Evolutionary conservation across 2,888 invertebrate genomes (phyloP), one percentile per base, ranked within the genome.

Genomic region (Dasysyrphus tricinctus): DNA sequence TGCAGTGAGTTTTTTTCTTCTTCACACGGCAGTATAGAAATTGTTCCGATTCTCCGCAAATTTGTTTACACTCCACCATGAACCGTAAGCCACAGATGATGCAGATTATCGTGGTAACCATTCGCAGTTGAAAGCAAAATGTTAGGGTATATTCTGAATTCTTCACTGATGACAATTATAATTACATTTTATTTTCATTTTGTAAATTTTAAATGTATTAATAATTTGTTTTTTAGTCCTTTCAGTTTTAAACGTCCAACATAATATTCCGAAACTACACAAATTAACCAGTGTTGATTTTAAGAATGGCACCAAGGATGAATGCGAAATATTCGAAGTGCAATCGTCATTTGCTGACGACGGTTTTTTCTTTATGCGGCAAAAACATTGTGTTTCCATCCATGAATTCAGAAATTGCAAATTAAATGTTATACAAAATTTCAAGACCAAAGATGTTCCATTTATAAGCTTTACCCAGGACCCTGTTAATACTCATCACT

Each of bases 311-410:
- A 24, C 2, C 3, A 65, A 54, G 0, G 49, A 42, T 5, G 74
- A 67, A n/a, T 57, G 44, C 82, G 92, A 92, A 88, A 88, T 92
- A 56, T 92, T 92, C 67, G 90, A 92, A 85, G 67, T 92, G 4
- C 37, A 86, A 34, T 89, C 89, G 0, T 47, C 90, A 8, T 32
- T 75, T 5, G 88, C 80, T 0, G 73, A 69, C 9, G 75, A 70
- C 0, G 77, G 88, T 37, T 78, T 63, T 29, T 89, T 91, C 49
- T 69, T 90, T 34, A 72, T 89, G 0, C 89, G 92, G 0, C 89
- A 88, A 51, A 90, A 90, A 8, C 89, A 90, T 14, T 83, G 88
- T 7, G 76, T 92, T 6, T 83, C 80, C 2, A 73, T 92, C n/a
- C 89, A 89, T 39, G 88, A 89, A n/a, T 88, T 83, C 42, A 44